Conservation (phyloP, 2,113 vertebrate genomes). For the Chiloscyllium plagiosum region DNA sequence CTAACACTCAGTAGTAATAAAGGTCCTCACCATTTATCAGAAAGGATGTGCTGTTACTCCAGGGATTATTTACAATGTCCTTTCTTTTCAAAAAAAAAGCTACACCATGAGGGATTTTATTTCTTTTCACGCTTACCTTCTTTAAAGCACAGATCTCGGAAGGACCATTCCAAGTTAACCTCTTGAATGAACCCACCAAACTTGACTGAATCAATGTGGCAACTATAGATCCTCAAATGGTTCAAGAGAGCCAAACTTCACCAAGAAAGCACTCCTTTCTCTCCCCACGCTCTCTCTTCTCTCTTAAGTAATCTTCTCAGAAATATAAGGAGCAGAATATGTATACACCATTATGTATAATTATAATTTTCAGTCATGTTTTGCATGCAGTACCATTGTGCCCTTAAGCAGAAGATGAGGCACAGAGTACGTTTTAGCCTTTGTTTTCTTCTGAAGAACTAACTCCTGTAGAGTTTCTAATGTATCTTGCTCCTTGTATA, state of each 20-base stretch:
- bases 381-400: slow-evolving; percentile 4
- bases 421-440: slow-evolving; percentile 5
- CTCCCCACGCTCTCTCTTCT: not conserved
- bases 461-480: slow-evolving; percentile 31
- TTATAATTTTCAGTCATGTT: slow-evolving; percentile 17
- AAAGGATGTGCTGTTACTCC: slow-evolving; percentile 15
- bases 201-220: not conserved
- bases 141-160: not conserved
- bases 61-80: not conserved
- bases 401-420: slow-evolving; percentile 24
- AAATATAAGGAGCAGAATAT: slow-evolving; percentile 34
- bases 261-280: not conserved
- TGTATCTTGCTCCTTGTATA: slow-evolving; percentile 13
- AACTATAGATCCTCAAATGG: not conserved
- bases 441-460: slow-evolving; percentile 34
- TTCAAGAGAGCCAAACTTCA: not conserved
- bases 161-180: not conserved
- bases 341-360: slow-evolving; percentile 23
- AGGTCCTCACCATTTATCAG: not conserved
- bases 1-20: not conserved
- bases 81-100: not conserved
- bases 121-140: not conserved
- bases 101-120: not conserved
- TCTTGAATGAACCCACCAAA: not conserved
- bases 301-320: slow-evolving; percentile 16